Conservation (phyloP, 2,888 invertebrate genomes). For the Cheilosia vernalis region DNA sequence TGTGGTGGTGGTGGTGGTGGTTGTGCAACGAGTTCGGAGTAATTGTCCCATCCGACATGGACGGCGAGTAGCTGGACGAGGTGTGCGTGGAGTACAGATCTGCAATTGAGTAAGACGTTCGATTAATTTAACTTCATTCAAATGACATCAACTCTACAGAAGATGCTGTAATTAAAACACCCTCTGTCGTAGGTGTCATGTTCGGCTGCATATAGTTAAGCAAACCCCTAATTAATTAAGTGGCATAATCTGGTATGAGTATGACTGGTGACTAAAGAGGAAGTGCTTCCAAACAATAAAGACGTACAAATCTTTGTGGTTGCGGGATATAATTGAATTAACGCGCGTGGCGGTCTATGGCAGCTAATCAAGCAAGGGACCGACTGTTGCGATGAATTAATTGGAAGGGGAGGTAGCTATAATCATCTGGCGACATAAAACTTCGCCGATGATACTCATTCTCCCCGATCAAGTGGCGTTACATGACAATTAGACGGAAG, state of each 20-base stretch:
- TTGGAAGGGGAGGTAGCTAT: slow-evolving; percentile 62
- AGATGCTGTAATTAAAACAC: slow-evolving; percentile 67
- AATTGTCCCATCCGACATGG: slow-evolving; percentile 83
- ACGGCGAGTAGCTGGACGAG: slow-evolving; percentile 83
- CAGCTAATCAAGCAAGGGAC: slow-evolving; percentile 40
- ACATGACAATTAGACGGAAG: slow-evolving; percentile 74
- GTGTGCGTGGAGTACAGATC: slow-evolving; percentile 84
- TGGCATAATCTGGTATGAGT: slow-evolving; percentile 58
- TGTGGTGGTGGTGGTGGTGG: slow-evolving; percentile 70
- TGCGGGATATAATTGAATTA: slow-evolving; percentile 66
- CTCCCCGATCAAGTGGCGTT: slow-evolving; percentile 71
- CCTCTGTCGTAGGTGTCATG: slow-evolving; percentile 73
- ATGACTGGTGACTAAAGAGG: slow-evolving; percentile 68
- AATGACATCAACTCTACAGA: slow-evolving; percentile 61
- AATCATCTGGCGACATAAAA: slow-evolving; percentile 73
- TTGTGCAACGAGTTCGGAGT: slow-evolving; percentile 82
- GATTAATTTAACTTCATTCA: slow-evolving; percentile 73
- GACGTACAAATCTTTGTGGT: slow-evolving; percentile 70
- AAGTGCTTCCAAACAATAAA: slow-evolving; percentile 73
- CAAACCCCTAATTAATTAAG: slow-evolving; percentile 72
- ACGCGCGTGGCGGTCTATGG: slow-evolving; percentile 65
- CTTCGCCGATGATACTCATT: slow-evolving; percentile 41
- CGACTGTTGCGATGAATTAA: slow-evolving; percentile 42
- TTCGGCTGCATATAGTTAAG: slow-evolving; percentile 38
- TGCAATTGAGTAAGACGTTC: slow-evolving; percentile 76